Evolutionary conservation across 1,140 invertebrate species (phyloP), one percentile per base, ranked within the genome.

Genomic region (Drosophila ananassae): DNA sequence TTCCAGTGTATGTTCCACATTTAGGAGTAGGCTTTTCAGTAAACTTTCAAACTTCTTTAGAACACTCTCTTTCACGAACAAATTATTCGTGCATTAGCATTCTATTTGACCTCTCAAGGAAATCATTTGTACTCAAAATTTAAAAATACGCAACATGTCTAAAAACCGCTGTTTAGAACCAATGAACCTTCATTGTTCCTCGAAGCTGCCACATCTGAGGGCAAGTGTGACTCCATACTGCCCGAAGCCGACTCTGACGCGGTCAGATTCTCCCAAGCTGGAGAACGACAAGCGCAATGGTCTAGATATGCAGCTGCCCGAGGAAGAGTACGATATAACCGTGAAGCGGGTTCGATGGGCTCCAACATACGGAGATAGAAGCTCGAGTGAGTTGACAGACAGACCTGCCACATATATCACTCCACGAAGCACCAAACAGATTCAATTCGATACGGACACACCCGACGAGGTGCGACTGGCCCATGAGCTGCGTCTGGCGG

Each of bases 401-500:
- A 17, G 17, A 30, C 34, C 13, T 10, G 8, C 17, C 12, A 17
- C 21, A 13, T 54, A 34, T 55, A 34, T 51, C 12, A 50, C 30
- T 7, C 56, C 62, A 8, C 3, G 56, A 9, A 56, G 41, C 44
- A 59, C 63, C 12, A 77, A 56, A 55, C 37, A 34, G 10, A 34
- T 34, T 1, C 34, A 41, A 8, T 61, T 61, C 17, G 51, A 52
- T 10, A 10, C 22, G 22, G 39, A 55, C 5, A 50, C 50, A 3
- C 34, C 64, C 24, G 39, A 51, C 9, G 56, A 75, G 32, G 22
- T 56, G 30, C 57, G 44, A n/a, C 12, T 66, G 52, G 73, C 73
- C 1, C 53, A 81, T 25, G 48, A 73, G 8, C 52, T 81, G 17
- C 60, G 77, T 9, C 24, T 77, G 30, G 78, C 78, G 8, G 73